phyloP scores from a whole-genome alignment of 1,140 invertebrate species.

The Acromyrmex heyeri region DNA sequence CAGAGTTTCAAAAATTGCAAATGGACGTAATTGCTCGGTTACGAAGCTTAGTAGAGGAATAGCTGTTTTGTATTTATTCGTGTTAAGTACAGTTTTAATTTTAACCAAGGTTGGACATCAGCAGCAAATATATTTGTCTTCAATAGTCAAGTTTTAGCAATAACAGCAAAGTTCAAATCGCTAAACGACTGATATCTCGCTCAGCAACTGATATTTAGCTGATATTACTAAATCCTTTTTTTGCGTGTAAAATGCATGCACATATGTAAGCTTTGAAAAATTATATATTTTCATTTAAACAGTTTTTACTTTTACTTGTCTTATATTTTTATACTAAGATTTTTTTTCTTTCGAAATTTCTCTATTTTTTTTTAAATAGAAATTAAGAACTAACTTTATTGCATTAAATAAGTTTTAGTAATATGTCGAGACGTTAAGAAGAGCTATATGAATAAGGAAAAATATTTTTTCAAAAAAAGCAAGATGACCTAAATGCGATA shows the following conservation, averaged over 20 bases:
- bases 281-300: neutral
- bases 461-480: neutral
- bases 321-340: neutral
- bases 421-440: neutral
- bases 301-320: neutral
- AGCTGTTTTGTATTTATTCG: too few species aligned
- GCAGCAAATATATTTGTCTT: too few species aligned
- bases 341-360: neutral
- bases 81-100: too few species aligned
- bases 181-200: too few species aligned
- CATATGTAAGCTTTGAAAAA: neutral
- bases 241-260: neutral
- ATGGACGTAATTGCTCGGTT: too few species aligned
- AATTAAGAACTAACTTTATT: constrained; percentile 4
- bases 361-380: neutral
- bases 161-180: too few species aligned
- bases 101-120: too few species aligned
- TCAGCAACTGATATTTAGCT: too few species aligned
- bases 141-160: too few species aligned
- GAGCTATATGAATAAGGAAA: neutral
- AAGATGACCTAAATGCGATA: neutral
- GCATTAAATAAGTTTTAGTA: neutral
- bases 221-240: too few species aligned
- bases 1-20: too few species aligned
- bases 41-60: too few species aligned